Evolutionary conservation across 2,888 invertebrate genomes (phyloP).

Genomic region (Cataglyphis albicans): DNA sequence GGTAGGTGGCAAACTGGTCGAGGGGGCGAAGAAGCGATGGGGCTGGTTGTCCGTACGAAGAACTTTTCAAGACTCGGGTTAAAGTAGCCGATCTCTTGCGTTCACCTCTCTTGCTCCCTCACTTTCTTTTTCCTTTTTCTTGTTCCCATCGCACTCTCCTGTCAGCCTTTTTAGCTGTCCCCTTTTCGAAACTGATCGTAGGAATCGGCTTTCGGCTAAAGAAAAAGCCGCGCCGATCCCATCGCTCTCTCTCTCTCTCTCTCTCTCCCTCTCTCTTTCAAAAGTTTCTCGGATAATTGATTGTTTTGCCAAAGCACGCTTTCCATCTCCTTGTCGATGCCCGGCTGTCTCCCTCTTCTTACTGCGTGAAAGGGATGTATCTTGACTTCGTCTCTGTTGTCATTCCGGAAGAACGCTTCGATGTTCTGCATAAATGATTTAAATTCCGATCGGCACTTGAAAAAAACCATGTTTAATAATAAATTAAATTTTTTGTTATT

Average conservation of each 20-base stretch:
- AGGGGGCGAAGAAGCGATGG: conserved; percentile 38
- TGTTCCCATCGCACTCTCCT: conserved; percentile 1
- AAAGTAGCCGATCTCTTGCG: conserved; percentile 75
- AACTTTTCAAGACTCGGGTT: conserved; percentile 79
- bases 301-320: conserved; percentile 79
- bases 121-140: conserved; percentile 26
- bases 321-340: conserved; percentile 52
- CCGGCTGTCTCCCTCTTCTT: conserved; percentile 49
- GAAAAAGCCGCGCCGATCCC: conserved; percentile 72
- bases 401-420: conserved; percentile 15
- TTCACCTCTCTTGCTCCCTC: conserved; percentile 33
- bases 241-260: conserved; percentile 65
- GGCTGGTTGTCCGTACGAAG: conserved; percentile 70
- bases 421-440: neutral
- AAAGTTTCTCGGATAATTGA: conserved; percentile 83
- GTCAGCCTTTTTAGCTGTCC: conserved; percentile 37
- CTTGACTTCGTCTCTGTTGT: conserved; percentile 6
- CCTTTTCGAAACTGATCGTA: conserved; percentile 79
- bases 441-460: neutral
- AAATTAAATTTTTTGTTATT: neutral
- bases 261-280: conserved; percentile 62
- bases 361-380: conserved; percentile 25
- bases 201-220: conserved; percentile 76
- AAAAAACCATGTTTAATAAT: neutral
- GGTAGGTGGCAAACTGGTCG: conserved; percentile 57